phyloP scores from a whole-genome alignment of 2,888 invertebrate species.

The Atethmia centrago region DNA sequence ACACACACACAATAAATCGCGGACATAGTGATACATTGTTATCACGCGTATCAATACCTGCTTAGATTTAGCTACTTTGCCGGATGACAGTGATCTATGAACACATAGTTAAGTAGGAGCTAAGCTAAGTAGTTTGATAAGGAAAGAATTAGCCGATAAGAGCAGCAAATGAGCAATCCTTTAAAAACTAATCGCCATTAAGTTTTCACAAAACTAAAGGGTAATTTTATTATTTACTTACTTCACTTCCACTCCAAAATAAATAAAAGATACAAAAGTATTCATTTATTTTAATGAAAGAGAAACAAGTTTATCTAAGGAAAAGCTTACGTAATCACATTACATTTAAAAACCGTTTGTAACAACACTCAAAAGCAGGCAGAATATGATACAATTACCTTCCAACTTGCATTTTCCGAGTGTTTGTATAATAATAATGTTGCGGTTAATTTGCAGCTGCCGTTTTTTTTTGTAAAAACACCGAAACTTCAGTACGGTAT shows the following conservation, averaged over 20 bases:
- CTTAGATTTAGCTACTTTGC: not conserved
- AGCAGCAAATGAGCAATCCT: not conserved
- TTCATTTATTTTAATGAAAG: slow-evolving; percentile 14
- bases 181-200: not conserved
- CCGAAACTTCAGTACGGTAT: not conserved
- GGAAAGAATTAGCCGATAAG: not conserved
- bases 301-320: slow-evolving; percentile 2
- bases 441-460: slow-evolving; percentile 1
- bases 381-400: slow-evolving; percentile 47
- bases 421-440: slow-evolving; percentile 17
- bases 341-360: slow-evolving; percentile 16
- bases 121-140: not conserved
- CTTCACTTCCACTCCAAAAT: not conserved
- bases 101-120: too few species aligned
- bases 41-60: not conserved
- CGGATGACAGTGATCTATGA: not conserved
- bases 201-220: not conserved
- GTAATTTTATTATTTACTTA: not conserved
- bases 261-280: not conserved
- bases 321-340: slow-evolving; percentile 3
- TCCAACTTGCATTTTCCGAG: slow-evolving; percentile 9
- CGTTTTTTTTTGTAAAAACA: slow-evolving; percentile 8
- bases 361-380: slow-evolving; percentile 26
- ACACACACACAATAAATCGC: not conserved
- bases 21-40: not conserved